Evolutionary conservation across 2,888 invertebrate genomes (phyloP), one percentile per base, ranked within the genome.

Genomic region (Drosophila affinis): DNA sequence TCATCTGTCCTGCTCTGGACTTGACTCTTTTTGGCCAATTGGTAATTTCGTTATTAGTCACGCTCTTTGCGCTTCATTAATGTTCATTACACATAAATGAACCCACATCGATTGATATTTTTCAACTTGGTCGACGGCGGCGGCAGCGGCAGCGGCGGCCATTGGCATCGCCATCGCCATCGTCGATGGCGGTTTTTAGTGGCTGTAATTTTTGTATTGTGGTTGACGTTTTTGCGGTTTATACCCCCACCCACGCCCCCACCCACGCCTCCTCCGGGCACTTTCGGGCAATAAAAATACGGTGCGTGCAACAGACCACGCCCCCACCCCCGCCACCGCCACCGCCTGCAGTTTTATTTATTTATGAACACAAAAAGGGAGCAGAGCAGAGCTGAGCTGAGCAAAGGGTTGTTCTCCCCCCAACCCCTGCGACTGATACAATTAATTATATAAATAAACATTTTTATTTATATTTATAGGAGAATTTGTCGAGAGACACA

Each of bases 31-130:
- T 83, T 87, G 83, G 81, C 87, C 87, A 84, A 85, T 85, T 88
- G 88, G 85, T 81, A 85, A 85, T 88, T 85, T 86, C 79, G 84
- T 77, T 85, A 85, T 85, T 85, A 85, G 85, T 88, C 88, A 88
- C 85, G 85, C 85, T 88, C 84, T 85, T 88, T 86, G 85, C 85
- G 85, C 87, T 85, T 88, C 85, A 88, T 85, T 85, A 85, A 85
- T 88, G 85, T 85, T 88, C 88, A 85, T 85, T 88, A 87, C 88
- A 88, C 85, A 88, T 81, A 85, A 85, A 85, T 83, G 84, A 79
- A 86, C 84, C 84, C 84, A 88, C 88, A 85, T 83, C 84, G 84
- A 88, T 85, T 88, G 84, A 88, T 88, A 85, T 85, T 86, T 69
- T 80, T 62, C 79, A 60, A 69, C 83, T 77, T 70, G 39, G 14